Conservation (phyloP, 2,888 invertebrate species). For the Oligia strigilis region DNA sequence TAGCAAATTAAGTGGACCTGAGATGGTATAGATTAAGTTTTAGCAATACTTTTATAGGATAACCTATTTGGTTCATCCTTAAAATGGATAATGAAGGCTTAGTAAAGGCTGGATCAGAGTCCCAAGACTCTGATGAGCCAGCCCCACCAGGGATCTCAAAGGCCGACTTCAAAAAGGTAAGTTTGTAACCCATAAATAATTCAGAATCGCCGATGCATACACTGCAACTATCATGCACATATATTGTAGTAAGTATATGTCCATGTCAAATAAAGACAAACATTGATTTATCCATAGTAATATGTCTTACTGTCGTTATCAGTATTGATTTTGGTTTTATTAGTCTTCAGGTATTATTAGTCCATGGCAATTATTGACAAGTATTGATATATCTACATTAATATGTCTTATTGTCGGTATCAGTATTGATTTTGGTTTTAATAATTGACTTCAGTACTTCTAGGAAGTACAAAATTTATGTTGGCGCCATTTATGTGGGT, state of each 20-base stretch:
- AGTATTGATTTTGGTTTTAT: conserved; percentile 53
- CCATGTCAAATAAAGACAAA: conserved; percentile 17
- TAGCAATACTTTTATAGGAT: neutral
- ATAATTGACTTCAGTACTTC: conserved; percentile 22
- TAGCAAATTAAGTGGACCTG: neutral
- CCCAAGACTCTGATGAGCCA: conserved; percentile 74
- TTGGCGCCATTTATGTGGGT: conserved; percentile 19
- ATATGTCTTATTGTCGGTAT: conserved; percentile 11
- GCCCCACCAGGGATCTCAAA: conserved; percentile 68
- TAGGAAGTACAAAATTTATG: conserved; percentile 14
- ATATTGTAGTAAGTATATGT: too few species aligned
- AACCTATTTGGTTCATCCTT: conserved; percentile 26
- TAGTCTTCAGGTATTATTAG: too few species aligned
- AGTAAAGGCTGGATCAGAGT: conserved; percentile 68
- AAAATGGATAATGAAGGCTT: conserved; percentile 70
- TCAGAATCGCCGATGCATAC: conserved; percentile 19
- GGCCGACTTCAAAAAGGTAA: conserved; percentile 65
- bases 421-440: conserved; percentile 57
- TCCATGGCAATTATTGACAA: conserved; percentile 16
- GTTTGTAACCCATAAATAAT: conserved; percentile 21
- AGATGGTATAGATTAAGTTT: conserved; percentile 14
- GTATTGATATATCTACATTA: conserved; percentile 21
- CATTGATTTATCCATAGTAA: conserved; percentile 16
- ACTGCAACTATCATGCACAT: neutral
- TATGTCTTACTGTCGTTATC: conserved; percentile 11